Evolutionary conservation across 2,113 vertebrate species (phyloP), one percentile per base, ranked within the genome.

Genomic region (Scomber japonicus): DNA sequence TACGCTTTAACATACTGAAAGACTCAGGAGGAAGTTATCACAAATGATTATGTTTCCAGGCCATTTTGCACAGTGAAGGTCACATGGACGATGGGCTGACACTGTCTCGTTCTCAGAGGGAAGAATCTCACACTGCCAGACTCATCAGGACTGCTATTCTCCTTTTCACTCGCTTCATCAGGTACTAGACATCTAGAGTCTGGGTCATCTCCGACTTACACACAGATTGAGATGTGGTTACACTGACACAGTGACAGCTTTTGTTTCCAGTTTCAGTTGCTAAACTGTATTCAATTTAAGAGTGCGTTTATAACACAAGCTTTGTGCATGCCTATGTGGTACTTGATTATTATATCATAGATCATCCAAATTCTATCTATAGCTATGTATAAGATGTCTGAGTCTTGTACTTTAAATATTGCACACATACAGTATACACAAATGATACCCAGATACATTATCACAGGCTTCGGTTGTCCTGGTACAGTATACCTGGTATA

Each of bases 41-140:
- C 6, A 62, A 64, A 82, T 56, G 0, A 31, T 80, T 80, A 7
- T 71, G 35, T 80, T 87, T 79, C 24, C 74, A 99, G 98, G 98
- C 97, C 35, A 95, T 98, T 88, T 94, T 99, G 94, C 96, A 99
- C 73, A 96, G 96, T 2, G 98, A 99, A 91, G 98, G 98, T 50
- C 98, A 99, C 78, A 99, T 99, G 98, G 98, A 99, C 50, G 98
- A 99, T 17, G 98, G 97, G 35, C 93, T 99, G 81, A 98, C 96
- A 0, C 91, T 99, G 62, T 99, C 97, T 71, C 95, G 97, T 31
- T 97, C 96, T 72, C 97, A 98, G 88, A 96, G 94, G 50, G 97
- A 98, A 84, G 97, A 99, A 62, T 97, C 97, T 0, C 95, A 96
- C 68, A 97, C 97, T 4, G 97, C 97, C 11, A 94, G 96, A 60